Evolutionary conservation across 2,113 vertebrate species (phyloP), one percentile per base, ranked within the genome.

Genomic region (Alethe diademata): DNA sequence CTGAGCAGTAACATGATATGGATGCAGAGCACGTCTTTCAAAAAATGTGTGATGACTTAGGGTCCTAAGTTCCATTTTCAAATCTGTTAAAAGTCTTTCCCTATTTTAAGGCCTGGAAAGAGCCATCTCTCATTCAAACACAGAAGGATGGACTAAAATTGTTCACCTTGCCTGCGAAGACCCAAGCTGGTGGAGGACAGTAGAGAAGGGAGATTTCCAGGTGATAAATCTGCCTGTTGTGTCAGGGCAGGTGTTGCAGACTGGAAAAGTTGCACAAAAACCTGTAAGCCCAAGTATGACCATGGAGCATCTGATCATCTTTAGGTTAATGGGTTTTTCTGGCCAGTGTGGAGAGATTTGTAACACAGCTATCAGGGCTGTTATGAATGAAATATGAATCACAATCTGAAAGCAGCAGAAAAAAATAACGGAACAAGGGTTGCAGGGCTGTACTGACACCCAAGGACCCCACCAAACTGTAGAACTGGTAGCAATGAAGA

Each of bases 91-190:
- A 86, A 81, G 18, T 58, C 23, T 66, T 29, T 71, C 45, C 48
- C 83, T 95, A 81, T 97, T 95, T 93, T 93, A 88, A 78, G 86
- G 61, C 36, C 48, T 75, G 48, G 26, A 67, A 84, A 86, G 56
- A 75, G 43, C 51, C 56, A 62, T 19, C 31, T 17, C n/a, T 80
- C 31, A 19, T 66, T 83, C 48, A 78, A 73, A 54, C 42, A 57
- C 29, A 81, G 43, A 80, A 79, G 18, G n/a, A 57, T 4, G 7
- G 61, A 43, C 28, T 74, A 85, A 94, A 93, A 76, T 38, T 43
- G 6, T 61, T 92, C 42, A 36, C 57, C 19, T 86, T 58, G 64
- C 8, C 24, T 70, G 20, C 2, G 6, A 88, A 93, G 43, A 51
- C 15, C 5, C 15, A 53, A 33, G 69, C 38, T 83, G 38, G 5